These are phyloP conservation scores for Caretta caretta DNA, from an alignment of 2,113 vertebrate species.

Conservation along the genomic window DNA sequence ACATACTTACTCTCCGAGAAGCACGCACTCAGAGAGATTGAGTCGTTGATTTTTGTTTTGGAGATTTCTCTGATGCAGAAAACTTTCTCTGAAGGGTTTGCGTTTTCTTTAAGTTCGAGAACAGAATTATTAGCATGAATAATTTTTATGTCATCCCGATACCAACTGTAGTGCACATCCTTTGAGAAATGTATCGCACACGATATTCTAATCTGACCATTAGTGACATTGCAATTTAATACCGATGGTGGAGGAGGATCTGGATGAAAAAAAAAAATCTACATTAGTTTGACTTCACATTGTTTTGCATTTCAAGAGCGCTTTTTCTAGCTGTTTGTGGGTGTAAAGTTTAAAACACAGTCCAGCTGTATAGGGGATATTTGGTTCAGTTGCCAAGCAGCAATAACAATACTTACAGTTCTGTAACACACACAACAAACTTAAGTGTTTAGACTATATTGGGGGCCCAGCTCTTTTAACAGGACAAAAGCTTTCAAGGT, in stretches of 20 bases:
- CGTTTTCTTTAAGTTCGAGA: background rate
- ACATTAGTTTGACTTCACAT: background rate
- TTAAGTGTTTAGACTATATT: background rate
- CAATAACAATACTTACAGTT: background rate
- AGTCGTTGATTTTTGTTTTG: background rate
- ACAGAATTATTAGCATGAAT: accelerated
- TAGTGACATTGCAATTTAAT: background rate
- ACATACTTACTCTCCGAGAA: background rate
- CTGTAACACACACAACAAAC: background rate
- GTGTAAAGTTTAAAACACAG: background rate
- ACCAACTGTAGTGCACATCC: background rate
- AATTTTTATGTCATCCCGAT: background rate
- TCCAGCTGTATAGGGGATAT: background rate
- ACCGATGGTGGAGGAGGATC: background rate
- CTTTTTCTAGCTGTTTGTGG: background rate
- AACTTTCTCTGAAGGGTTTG: background rate
- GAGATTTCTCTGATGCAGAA: background rate
- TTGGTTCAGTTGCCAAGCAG: background rate
- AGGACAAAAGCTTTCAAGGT: background rate
- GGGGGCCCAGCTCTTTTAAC: background rate
- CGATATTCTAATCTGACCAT: background rate
- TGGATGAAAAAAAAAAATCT: background rate
- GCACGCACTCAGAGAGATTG: background rate
- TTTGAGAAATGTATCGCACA: background rate
- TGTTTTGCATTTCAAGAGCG: background rate